Conservation (phyloP, 2,113 vertebrate genomes). For the Camelus dromedarius region DNA sequence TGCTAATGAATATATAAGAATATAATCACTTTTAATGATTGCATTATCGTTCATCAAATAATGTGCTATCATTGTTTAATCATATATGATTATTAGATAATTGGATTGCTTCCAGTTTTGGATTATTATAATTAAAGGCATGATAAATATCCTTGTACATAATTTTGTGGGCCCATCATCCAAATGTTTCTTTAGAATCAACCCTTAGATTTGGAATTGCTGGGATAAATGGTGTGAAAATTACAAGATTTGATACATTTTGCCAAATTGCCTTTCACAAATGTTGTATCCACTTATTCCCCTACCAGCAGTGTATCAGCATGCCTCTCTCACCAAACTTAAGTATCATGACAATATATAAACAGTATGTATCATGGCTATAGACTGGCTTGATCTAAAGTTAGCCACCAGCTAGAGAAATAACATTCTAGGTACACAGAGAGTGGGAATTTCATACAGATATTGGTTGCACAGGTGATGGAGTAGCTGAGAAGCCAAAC, state of each 20-base stretch:
- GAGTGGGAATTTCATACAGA: neutral
- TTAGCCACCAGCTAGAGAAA: neutral
- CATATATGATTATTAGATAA: conserved; percentile 28
- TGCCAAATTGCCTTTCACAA: conserved; percentile 25
- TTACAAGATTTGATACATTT: conserved; percentile 17
- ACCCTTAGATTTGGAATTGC: conserved; percentile 24
- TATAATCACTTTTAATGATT: conserved; percentile 24
- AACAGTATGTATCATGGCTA: neutral
- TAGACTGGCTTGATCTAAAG: neutral
- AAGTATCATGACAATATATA: neutral
- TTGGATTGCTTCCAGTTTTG: neutral
- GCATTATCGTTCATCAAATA: neutral
- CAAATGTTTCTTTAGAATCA: conserved; percentile 27
- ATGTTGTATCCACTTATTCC: neutral
- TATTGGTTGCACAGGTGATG: neutral
- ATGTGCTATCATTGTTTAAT: neutral
- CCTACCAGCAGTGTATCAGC: neutral
- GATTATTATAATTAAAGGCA: conserved; percentile 17
- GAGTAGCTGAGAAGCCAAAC: neutral
- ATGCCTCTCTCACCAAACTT: neutral
- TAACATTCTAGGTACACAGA: neutral
- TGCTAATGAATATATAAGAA: neutral
- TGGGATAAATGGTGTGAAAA: neutral
- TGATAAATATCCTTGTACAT: neutral
- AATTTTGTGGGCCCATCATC: neutral